Conservation (phyloP, 2,888 invertebrate genomes). For the Catocala fraxini region DNA sequence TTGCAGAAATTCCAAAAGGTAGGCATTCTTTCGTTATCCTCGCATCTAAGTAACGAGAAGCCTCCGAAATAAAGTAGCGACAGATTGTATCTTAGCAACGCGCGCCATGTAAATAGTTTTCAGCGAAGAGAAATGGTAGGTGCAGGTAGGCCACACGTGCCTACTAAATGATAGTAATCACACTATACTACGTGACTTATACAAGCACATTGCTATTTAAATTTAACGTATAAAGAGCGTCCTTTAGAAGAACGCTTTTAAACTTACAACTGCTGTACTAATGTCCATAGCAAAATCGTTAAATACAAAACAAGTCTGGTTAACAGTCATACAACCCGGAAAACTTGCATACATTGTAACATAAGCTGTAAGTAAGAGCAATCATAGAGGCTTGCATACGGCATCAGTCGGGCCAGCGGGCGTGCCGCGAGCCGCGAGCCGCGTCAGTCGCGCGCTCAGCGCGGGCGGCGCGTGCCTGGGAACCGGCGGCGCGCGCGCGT, state of each 20-base stretch:
- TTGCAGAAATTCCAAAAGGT: conserved; percentile 4
- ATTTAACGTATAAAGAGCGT: too few species aligned
- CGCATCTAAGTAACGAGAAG: conserved; percentile 20
- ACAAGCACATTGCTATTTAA: too few species aligned
- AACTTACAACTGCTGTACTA: too few species aligned
- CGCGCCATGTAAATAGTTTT: conserved; percentile 7
- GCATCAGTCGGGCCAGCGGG: conserved; percentile 40
- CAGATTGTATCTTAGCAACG: conserved; percentile 16
- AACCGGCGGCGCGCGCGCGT: conserved; percentile 86
- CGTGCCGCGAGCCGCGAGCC: conserved; percentile 43
- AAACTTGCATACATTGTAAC: not conserved
- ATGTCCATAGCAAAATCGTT: too few species aligned
- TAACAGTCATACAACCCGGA: too few species aligned
- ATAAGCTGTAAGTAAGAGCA: conserved; percentile 15
- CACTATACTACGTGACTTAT: not conserved
- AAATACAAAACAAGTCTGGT: too few species aligned
- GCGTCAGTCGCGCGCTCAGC: conserved; percentile 64
- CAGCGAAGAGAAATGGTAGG: conserved; percentile 3
- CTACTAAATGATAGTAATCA: not conserved
- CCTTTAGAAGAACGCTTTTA: too few species aligned
- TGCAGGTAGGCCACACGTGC: not conserved
- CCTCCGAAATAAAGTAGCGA: conserved; percentile 22
- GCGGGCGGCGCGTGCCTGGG: conserved; percentile 86
- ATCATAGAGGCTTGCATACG: conserved; percentile 13
- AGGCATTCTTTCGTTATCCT: conserved; percentile 13